phyloP scores from a whole-genome alignment of 2,888 invertebrate species.

The Ecdyonurus torrentis region DNA sequence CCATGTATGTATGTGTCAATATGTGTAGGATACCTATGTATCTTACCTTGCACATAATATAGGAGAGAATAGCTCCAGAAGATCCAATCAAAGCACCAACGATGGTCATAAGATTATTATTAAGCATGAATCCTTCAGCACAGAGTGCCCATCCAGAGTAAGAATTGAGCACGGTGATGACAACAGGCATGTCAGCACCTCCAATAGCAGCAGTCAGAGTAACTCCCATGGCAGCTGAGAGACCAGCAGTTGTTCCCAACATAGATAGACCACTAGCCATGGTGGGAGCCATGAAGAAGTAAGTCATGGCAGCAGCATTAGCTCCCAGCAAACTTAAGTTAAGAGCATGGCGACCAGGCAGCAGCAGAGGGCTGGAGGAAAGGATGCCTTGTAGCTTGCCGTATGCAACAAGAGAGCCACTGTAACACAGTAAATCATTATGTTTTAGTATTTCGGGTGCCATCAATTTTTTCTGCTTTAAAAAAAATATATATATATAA shows the following conservation, averaged over 20 bases:
- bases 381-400: constrained; percentile 74
- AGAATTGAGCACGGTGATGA: constrained; percentile 80
- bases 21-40: no score
- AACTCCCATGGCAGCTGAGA: constrained; percentile 68
- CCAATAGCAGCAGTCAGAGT: constrained; percentile 81
- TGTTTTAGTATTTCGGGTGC: no score
- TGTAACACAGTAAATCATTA: constrained; percentile 22
- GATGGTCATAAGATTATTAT: constrained; percentile 82
- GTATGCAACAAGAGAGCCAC: constrained; percentile 76
- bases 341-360: constrained; percentile 66
- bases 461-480: not conserved
- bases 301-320: constrained; percentile 57
- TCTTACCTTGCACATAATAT: constrained; percentile 87
- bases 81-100: constrained; percentile 83
- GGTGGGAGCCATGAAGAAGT: constrained; percentile 42
- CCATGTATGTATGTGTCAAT: no score
- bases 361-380: constrained; percentile 58
- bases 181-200: constrained; percentile 88
- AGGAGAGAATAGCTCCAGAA: constrained; percentile 80
- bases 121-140: constrained; percentile 87
- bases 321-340: constrained; percentile 51
- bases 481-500: not conserved
- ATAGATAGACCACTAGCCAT: constrained; percentile 52
- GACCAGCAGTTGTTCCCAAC: constrained; percentile 54
- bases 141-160: constrained; percentile 90